Base-by-base conservation (phyloP, 2,888 invertebrate species). In the Acanthopleura granulata region DNA sequence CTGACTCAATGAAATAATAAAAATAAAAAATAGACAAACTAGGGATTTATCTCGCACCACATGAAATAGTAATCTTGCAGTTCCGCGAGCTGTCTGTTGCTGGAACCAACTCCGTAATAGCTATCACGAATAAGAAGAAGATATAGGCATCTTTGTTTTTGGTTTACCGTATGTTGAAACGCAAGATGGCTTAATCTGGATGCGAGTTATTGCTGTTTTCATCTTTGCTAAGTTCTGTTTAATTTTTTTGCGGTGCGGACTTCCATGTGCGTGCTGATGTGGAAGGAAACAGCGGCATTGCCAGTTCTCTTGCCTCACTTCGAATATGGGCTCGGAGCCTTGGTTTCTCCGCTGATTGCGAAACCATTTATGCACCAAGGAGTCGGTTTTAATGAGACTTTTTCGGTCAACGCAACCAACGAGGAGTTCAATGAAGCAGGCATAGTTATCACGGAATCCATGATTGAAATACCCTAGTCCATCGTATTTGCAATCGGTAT, bases 201-300 rank as follows among this genome's bases (percentile, higher is more conserved):
- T 40, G n/a, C n/a, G n/a, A n/a, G n/a, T n/a, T n/a, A n/a, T n/a
- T n/a, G n/a, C n/a, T n/a, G n/a, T n/a, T n/a, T n/a, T n/a, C n/a
- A n/a, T n/a, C n/a, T 40, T 40, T 40, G 40, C 40, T 6, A 3
- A 40, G 40, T 9, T 40, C 40, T 40, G 9, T 40, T 40, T 40
- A n/a, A n/a, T 40, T 40, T 40, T 9, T 6, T 6, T 40, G 40
- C 29, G 25, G 66, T 66, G 22, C 12, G 66, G 14, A 66, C 6
- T 25, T 66, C 66, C 66, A 66, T 66, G 66, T 66, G 66, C 29
- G 66, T 66, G 1, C 25, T 66, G 12, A 66, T 66, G 22, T 66
- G 66, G 66, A 66, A 66, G 25, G 29, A 66, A 15, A 66, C 1
- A 27, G 66, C 66, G 22, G 66, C 25, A 6, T 6, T 66, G 29